These are phyloP conservation scores for Rhodeus uyekii DNA, from an alignment of 2,797 vertebrate species.

Conservation along the genomic window DNA sequence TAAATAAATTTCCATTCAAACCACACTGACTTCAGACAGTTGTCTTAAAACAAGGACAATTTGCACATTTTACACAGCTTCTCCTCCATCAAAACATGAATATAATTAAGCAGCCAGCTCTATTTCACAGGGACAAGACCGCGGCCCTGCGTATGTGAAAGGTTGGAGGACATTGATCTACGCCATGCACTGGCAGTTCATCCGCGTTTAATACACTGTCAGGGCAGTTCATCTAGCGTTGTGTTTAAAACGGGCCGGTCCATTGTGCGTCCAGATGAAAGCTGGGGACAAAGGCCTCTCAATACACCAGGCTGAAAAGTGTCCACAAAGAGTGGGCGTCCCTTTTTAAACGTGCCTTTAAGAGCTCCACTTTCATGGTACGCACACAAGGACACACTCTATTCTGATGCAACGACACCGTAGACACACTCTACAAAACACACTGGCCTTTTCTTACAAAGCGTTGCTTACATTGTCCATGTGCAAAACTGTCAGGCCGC, in stretches of 20 bases:
- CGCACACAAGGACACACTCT: slow-evolving; percentile 75
- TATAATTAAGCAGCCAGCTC: slow-evolving; percentile 82
- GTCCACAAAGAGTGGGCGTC: slow-evolving; percentile 82
- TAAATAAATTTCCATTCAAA: slow-evolving; percentile 65
- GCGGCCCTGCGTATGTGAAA: slow-evolving; percentile 74
- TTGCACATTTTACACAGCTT: slow-evolving; percentile 81
- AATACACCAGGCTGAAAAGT: slow-evolving; percentile 79
- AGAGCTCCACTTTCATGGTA: slow-evolving; percentile 79
- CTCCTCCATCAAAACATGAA: slow-evolving; percentile 82
- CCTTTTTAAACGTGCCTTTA: slow-evolving; percentile 82
- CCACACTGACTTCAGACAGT: slow-evolving; percentile 62
- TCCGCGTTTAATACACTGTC: slow-evolving; percentile 87
- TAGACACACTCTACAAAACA: slow-evolving; percentile 75
- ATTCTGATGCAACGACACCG: slow-evolving; percentile 63
- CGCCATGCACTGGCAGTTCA: slow-evolving; percentile 82
- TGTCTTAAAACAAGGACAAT: slow-evolving; percentile 70
- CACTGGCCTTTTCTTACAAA: slow-evolving; percentile 49
- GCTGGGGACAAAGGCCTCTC: slow-evolving; percentile 78
- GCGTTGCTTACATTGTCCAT: slow-evolving; percentile 58
- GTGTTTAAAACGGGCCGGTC: slow-evolving; percentile 78
- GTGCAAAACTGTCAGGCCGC: slow-evolving; percentile 59
- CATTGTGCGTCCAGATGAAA: slow-evolving; percentile 82
- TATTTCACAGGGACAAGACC: slow-evolving; percentile 77
- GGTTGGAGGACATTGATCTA: slow-evolving; percentile 83
- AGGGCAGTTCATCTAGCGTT: slow-evolving; percentile 84